These are phyloP conservation scores for Microcebus jonahi DNA, from an alignment of 2,113 vertebrate genomes.

Conservation along the genomic window DNA sequence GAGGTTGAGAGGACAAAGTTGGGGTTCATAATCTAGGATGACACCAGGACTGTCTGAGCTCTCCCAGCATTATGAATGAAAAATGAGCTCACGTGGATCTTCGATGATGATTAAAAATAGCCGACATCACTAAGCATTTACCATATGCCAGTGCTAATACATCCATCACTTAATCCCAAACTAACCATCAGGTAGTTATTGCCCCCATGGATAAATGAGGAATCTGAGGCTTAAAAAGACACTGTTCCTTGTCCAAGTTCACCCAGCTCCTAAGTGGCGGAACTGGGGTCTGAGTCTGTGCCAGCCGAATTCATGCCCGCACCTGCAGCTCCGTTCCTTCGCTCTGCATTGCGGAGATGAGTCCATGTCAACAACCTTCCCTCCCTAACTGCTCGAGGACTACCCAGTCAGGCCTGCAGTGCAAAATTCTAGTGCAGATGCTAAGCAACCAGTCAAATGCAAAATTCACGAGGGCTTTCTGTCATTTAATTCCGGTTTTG, in stretches of 20 bases:
- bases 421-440: neutral
- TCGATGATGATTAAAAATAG: neutral
- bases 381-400: neutral
- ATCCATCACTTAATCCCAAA: too few relatives aligned
- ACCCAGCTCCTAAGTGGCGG: neutral
- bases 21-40: neutral
- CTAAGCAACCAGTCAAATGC: neutral
- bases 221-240: neutral
- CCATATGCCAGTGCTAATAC: neutral
- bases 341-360: neutral
- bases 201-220: conserved; percentile 14
- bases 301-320: neutral
- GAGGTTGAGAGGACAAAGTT: neutral
- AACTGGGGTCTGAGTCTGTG: neutral
- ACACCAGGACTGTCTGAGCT: neutral
- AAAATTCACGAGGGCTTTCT: neutral
- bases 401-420: neutral
- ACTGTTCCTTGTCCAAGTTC: neutral
- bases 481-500: conserved; percentile 4
- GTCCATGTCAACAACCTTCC: fast-evolving
- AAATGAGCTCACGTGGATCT: neutral
- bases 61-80: neutral
- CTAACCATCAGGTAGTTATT: neutral
- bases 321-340: neutral
- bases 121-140: neutral